Evolutionary conservation across 1,140 invertebrate genomes (phyloP), one percentile per base, ranked within the genome.

Genomic region (Trichogramma pretiosum): DNA sequence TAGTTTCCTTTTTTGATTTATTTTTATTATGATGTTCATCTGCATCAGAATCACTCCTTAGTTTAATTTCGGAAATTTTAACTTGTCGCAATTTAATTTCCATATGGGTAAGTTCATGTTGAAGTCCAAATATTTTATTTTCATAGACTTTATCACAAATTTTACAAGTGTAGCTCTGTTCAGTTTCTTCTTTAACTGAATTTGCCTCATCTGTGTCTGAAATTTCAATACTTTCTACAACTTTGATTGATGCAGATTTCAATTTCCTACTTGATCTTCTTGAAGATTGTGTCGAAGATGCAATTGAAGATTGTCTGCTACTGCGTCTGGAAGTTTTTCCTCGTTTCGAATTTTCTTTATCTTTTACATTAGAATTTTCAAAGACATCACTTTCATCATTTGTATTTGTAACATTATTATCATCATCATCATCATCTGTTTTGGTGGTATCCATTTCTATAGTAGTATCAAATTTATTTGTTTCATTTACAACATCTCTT

Each of bases 1-100:
- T n/a, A 22, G 8, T 0, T 9, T 50, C 47, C 3, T 43, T 38
- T 11, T 14, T 23, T 17, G 39, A 13, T 4, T 10, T n/a, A 18
- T 34, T 47, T 40, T 13, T 35, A 22, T n/a, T 38, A n/a, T n/a
- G n/a, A n/a, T n/a, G n/a, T n/a, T n/a, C n/a, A n/a, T 44, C 22
- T 10, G 22, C 26, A 36, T 37, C 35, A 2, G 16, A 21, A 5
- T 49, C 41, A 19, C 24, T 33, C 4, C 9, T 26, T 0, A 8
- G 17, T 39, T 46, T 32, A 21, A 35, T 38, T 46, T 23, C 16
- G 17, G 37, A 11, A 34, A 40, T 13, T 48, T 50, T 32, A 30
- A 64, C 18, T 41, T 56, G 60, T n/a, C 60, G 14, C 5, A 70
- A 42, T 22, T 62, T 55, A 9, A 70, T 39, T 28, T 67, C 68